These are phyloP conservation scores for Drosophila paranaensis DNA, from an alignment of 2,888 invertebrate species.

Conservation along the genomic window DNA sequence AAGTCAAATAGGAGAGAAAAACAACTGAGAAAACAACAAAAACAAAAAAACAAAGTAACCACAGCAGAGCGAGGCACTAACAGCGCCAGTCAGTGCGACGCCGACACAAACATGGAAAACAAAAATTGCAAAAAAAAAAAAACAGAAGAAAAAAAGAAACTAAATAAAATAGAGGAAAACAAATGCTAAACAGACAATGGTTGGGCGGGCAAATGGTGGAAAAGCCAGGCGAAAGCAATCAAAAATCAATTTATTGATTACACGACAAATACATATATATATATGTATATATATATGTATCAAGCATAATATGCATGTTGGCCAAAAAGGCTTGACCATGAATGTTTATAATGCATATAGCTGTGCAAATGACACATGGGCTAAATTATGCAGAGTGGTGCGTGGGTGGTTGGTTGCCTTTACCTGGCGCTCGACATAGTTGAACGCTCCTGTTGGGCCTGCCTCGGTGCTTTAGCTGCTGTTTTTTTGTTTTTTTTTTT, in stretches of 20 bases:
- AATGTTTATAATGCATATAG: slow-evolving; percentile 11
- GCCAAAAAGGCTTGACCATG: slow-evolving; percentile 43
- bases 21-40: background rate
- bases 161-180: slow-evolving; percentile 36
- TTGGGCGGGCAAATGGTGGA: background rate
- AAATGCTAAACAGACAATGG: slow-evolving; percentile 34
- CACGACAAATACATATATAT: slow-evolving; percentile 48
- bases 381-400: slow-evolving; percentile 14
- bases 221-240: slow-evolving; percentile 58
- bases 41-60: background rate
- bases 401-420: slow-evolving; percentile 1
- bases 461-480: slow-evolving; percentile 12
- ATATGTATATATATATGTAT: background rate
- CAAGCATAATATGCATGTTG: slow-evolving; percentile 46
- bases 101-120: slow-evolving; percentile 43
- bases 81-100: slow-evolving; percentile 70
- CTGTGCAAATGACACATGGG: slow-evolving; percentile 10
- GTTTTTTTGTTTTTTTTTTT: slow-evolving; percentile 9
- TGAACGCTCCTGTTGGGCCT: slow-evolving; percentile 13
- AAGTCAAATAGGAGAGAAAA: slow-evolving; percentile 26
- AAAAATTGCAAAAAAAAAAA: slow-evolving; percentile 14
- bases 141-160: background rate
- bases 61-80: slow-evolving; percentile 15
- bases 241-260: slow-evolving; percentile 82
- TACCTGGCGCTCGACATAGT: slow-evolving; percentile 77